Conservation (phyloP, 1,140 invertebrate genomes). For the Subanguina moxae region DNA sequence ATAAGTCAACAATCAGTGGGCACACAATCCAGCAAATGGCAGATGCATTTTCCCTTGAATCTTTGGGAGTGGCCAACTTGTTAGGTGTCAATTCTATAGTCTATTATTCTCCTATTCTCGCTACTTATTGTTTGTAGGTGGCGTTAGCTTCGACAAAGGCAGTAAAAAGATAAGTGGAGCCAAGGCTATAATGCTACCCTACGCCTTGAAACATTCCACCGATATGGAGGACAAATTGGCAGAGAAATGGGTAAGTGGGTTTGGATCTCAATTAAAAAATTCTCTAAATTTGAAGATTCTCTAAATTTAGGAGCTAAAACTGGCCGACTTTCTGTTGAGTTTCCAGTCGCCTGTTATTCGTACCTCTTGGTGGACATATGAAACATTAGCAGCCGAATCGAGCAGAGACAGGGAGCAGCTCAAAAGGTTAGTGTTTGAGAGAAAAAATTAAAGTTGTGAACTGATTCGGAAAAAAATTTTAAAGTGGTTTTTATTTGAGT, state of each 20-base stretch:
- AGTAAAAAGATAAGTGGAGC: constrained; percentile 45
- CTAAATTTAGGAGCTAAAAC: constrained; percentile 7
- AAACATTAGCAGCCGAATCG: constrained; percentile 55
- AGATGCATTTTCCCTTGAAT: constrained; percentile 47
- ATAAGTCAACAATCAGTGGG: neutral
- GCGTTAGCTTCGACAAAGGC: too few species aligned
- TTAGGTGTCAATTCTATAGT: neutral
- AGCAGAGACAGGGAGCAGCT: constrained; percentile 49
- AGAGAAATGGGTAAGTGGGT: constrained; percentile 49
- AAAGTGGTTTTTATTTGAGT: too few species aligned
- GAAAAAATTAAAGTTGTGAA: neutral
- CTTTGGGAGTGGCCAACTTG: constrained; percentile 29
- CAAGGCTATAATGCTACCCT: constrained; percentile 56
- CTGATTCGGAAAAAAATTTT: constrained; percentile 10
- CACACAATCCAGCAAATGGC: constrained; percentile 18
- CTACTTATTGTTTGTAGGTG: too few species aligned
- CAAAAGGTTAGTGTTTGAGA: constrained; percentile 27
- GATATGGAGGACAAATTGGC: constrained; percentile 49
- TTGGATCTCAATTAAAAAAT: neutral
- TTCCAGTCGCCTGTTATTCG: constrained; percentile 37
- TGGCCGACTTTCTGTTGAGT: constrained; percentile 45
- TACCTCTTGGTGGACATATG: constrained; percentile 58
- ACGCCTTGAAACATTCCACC: constrained; percentile 52
- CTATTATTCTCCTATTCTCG: too few species aligned
- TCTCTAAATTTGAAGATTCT: neutral